phyloP scores from a whole-genome alignment of 2,888 invertebrate species.

The Xestoiulus laeticollis region DNA sequence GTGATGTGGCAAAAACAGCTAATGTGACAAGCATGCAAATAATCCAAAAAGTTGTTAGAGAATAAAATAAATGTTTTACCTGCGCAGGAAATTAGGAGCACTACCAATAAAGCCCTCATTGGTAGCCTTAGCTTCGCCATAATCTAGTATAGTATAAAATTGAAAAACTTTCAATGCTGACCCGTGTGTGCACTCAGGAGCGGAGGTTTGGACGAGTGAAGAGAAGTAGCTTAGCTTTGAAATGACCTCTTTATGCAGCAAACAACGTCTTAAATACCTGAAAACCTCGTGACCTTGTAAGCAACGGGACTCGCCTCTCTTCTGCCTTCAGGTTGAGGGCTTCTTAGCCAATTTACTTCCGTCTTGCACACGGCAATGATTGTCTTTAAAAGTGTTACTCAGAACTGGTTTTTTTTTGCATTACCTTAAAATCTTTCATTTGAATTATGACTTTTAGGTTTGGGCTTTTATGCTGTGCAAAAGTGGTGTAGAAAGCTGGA shows the following conservation, averaged over 20 bases:
- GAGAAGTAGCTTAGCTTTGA: slow-evolving; percentile 38
- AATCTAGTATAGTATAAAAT: background rate
- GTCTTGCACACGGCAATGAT: slow-evolving; percentile 41
- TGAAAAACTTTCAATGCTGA: slow-evolving; percentile 21
- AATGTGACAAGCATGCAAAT: no score
- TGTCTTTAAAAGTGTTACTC: background rate
- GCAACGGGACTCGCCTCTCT: slow-evolving; percentile 46
- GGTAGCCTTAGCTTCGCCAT: slow-evolving; percentile 12
- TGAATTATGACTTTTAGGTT: slow-evolving; percentile 5
- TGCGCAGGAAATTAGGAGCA: slow-evolving; percentile 21
- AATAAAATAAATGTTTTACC: background rate
- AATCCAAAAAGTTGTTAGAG: background rate
- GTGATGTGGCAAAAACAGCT: no score
- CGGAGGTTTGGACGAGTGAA: slow-evolving; percentile 13
- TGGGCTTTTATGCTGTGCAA: background rate
- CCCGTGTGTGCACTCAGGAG: background rate
- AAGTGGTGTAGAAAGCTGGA: no score
- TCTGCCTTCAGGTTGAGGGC: slow-evolving; percentile 28
- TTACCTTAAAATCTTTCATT: background rate
- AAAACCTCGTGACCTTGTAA: slow-evolving; percentile 49
- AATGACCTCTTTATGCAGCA: slow-evolving; percentile 45
- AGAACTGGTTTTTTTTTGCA: slow-evolving; percentile 25
- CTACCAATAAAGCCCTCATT: background rate
- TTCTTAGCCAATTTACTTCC: slow-evolving; percentile 41
- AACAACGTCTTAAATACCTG: slow-evolving; percentile 47